Evolutionary conservation across 2,113 vertebrate species (phyloP).

Genomic region (Coracopsis vasa): DNA sequence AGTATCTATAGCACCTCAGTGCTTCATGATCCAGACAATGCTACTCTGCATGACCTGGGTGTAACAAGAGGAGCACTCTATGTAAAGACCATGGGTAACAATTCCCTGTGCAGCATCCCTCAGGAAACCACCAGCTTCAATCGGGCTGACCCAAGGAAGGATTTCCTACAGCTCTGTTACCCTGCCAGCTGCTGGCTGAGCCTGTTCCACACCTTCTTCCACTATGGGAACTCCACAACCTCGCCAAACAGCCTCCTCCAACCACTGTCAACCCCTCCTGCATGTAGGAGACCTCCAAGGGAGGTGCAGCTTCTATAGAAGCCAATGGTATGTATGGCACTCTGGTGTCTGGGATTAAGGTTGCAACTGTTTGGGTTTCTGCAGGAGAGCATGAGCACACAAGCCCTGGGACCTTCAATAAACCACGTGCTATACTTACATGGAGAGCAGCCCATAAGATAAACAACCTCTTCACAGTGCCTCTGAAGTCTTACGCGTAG

Average conservation of each 20-base stretch:
- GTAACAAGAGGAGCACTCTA: background rate
- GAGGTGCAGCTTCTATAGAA: background rate
- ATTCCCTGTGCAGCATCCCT: fast-evolving
- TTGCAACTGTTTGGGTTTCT: background rate
- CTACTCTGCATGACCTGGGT: background rate
- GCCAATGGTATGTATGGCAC: fast-evolving
- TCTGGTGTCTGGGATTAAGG: background rate
- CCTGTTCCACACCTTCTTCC: background rate
- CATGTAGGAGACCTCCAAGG: background rate
- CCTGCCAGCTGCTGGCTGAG: background rate
- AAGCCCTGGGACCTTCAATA: background rate
- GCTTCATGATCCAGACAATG: background rate
- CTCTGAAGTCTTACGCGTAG: background rate
- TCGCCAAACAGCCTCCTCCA: background rate
- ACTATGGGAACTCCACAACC: fast-evolving
- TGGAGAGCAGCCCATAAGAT: constrained; percentile 44
- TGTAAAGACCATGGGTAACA: background rate
- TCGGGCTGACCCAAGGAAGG: background rate
- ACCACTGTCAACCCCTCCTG: background rate
- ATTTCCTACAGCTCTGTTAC: background rate
- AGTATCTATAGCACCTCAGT: background rate
- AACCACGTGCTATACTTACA: fast-evolving
- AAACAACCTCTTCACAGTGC: background rate
- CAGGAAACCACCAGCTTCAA: background rate
- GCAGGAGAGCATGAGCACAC: background rate